Evolutionary conservation across 2,888 invertebrate genomes (phyloP), one percentile per base, ranked within the genome.

Genomic region (Heliconius ismenius): DNA sequence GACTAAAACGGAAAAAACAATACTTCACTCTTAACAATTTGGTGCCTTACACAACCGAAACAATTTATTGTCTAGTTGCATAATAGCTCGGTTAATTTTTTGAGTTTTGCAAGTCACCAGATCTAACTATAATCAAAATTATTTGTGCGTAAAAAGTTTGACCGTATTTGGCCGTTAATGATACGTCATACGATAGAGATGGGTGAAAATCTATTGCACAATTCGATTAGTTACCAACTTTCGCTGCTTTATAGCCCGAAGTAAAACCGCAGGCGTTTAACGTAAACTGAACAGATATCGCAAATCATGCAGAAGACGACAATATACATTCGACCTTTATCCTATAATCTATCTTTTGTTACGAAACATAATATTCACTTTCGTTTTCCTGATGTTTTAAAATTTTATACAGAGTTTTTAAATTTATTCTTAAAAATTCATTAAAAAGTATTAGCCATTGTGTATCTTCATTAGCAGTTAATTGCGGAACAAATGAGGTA

Each of bases 401-500:
- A 24, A 54, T 32, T 70, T 32, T 7, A 54, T 54, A 32, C 15
- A 11, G 11, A 24, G 2, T 43, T 26, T 1, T 32, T 6, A 10
- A 24, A 62, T 18, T 11, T 43, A 21, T 43, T 62, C 26, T 32
- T 15, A 69, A 28, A 49, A 49, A 49, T 6, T 21, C 1, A 10
- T 49, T 28, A 28, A 70, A 68, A 70, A 70, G 28, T 32, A n/a
- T 54, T 58, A 32, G 32, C 32, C 36, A 70, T 70, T 70, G 70
- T 70, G 32, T 70, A 70, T 58, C 73, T 39, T 65, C 43, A 70
- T 67, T 39, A 65, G 21, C 32, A 54, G 32, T 9, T 87, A 89
- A 90, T 90, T 89, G 87, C 88, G 84, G 84, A 81, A 83, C 81
- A 78, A 83, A 83, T 87, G 85, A 85, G 83, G 86, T 90, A 91